Percentiles rank a stretch among this genome's conserved stretches.
These are phyloP conservation scores for Drosophila mojavensis DNA, from an alignment of 1,140 invertebrate genomes.

Conservation along the genomic window DNA sequence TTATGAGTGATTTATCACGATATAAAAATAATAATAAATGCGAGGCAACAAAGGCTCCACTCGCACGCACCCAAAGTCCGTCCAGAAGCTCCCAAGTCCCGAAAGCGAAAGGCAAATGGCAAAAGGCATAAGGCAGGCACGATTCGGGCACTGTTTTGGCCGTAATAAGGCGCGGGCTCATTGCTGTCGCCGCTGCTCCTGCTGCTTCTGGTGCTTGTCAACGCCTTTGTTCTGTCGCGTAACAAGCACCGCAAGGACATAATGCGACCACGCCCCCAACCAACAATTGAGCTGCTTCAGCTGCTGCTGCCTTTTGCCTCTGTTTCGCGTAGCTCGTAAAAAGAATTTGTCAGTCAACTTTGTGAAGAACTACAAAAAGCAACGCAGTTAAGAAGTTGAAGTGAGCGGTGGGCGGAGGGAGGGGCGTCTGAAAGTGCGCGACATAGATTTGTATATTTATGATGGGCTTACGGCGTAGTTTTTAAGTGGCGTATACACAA, in stretches of 20 bases:
- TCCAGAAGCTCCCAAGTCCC: neutral
- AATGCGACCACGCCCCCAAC: neutral
- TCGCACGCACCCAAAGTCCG: slow-evolving; percentile 28
- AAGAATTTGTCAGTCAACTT: slow-evolving; percentile 68
- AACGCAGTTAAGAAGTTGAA: neutral
- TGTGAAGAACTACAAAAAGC: slow-evolving; percentile 32
- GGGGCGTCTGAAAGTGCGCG: slow-evolving; percentile 5
- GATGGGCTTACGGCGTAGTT: slow-evolving; percentile 36
- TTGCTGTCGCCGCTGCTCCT: neutral
- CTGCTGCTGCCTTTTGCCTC: slow-evolving; percentile 14
- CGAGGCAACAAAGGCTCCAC: slow-evolving; percentile 51
- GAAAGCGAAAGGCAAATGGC: neutral
- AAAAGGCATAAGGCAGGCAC: neutral
- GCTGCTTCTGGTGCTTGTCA: slow-evolving; percentile 22
- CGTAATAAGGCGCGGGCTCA: slow-evolving; percentile 31
- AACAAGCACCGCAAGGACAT: slow-evolving; percentile 56
- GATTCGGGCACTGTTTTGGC: slow-evolving; percentile 3
- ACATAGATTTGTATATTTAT: slow-evolving; percentile 33
- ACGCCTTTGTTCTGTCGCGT: slow-evolving; percentile 57
- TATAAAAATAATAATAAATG: slow-evolving; percentile 83
- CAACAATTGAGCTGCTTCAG: neutral
- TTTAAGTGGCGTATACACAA: slow-evolving; percentile 72
- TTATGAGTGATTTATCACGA: slow-evolving; percentile 83
- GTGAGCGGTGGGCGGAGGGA: neutral
- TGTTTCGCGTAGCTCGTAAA: slow-evolving; percentile 50